Evolutionary conservation across 2,797 vertebrate genomes (phyloP), one percentile per base, ranked within the genome.

Genomic region (Rhabdomys pumilio): DNA sequence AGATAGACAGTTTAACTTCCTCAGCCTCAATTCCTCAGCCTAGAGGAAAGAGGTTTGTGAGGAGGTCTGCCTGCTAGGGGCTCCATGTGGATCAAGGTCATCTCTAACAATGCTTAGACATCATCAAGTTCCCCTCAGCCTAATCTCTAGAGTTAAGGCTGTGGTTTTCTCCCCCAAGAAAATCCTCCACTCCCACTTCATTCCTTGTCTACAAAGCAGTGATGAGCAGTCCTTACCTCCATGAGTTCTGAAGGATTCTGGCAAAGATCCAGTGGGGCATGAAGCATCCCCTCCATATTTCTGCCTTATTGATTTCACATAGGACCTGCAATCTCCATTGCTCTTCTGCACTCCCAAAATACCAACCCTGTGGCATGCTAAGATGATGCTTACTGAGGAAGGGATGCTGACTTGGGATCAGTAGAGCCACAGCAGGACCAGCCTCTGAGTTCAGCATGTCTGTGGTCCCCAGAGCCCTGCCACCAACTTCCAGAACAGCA

Each of bases 381-480:
- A 34, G 4, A 86, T 10, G 26, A 57, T 47, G n/a, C 63, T 44
- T 1, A 26, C 67, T 1, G 0, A 2, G 65, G 41, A 89, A 65
- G 22, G 0, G 1, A 0, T 73, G 55, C 67, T 72, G 8, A 9
- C 44, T 89, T 50, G 0, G 1, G 86, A 79, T 63, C 83, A 79
- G 57, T n/a, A 1, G 29, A 31, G 65, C 79, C 61, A 10, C 2
- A 0, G 29, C 0, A 3, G 29, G 55, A 47, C 1, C 0, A 1
- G 57, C 31, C 41, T 77, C 17, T 63, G 55, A 41, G 29, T 47
- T n/a, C 41, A 34, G 29, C 38, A 14, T 41, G 11, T 59, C 38
- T 69, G 38, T 75, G 86, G 50, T 44, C 20, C 69, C 57, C 20
- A 26, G 47, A 73, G 85, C 34, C 31, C 50, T 29, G 67, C 24